phyloP scores from a whole-genome alignment of 2,113 vertebrate species.

The Otis tarda region DNA sequence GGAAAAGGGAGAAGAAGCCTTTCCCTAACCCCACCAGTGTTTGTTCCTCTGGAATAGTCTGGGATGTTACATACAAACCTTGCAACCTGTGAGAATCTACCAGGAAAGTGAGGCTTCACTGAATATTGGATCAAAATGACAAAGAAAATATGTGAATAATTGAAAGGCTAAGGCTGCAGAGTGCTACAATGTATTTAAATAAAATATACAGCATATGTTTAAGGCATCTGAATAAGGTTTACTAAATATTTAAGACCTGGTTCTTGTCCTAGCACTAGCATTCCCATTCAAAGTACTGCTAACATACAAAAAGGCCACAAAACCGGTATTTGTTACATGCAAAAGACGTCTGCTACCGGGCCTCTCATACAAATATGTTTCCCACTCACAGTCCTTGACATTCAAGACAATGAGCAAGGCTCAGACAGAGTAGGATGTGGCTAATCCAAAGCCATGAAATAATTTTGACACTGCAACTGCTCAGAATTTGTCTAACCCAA shows the following conservation, averaged over 20 bases:
- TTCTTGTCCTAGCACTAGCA: not conserved
- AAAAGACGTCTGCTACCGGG: not conserved
- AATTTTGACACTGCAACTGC: not conserved
- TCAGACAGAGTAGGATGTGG: not conserved
- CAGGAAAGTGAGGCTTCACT: not conserved
- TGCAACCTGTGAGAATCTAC: not conserved
- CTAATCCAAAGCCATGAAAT: not conserved
- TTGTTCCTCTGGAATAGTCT: not conserved
- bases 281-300: not conserved
- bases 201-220: not conserved
- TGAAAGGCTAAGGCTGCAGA: not conserved
- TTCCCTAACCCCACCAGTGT: not conserved
- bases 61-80: not conserved
- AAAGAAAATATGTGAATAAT: not conserved
- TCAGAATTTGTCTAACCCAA: not conserved
- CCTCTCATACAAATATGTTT: not conserved
- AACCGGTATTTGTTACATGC: rapidly evolving
- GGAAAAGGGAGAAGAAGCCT: not conserved
- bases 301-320: not conserved
- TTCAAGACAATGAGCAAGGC: not conserved
- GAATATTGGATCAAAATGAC: not conserved
- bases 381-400: not conserved
- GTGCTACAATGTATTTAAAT: not conserved
- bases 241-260: not conserved
- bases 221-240: not conserved